phyloP scores from a whole-genome alignment of 2,888 invertebrate genomes.

The Dryobotodes eremita region DNA sequence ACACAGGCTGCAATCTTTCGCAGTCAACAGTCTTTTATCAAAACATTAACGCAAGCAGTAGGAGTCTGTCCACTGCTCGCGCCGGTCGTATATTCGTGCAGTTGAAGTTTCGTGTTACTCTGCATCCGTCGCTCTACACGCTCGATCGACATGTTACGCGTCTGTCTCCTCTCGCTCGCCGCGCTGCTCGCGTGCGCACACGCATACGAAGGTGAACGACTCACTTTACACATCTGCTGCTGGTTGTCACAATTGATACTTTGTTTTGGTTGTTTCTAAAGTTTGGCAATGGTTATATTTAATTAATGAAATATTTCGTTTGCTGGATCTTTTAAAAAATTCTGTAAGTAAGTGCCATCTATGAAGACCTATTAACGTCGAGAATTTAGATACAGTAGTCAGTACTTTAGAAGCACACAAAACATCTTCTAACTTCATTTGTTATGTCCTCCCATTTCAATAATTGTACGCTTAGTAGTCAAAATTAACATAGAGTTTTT shows the following conservation, averaged over 20 bases:
- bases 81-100: slow-evolving; percentile 28
- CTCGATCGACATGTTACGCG: slow-evolving; percentile 69
- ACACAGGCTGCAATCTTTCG: slow-evolving; percentile 72
- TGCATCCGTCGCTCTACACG: slow-evolving; percentile 12
- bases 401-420: slow-evolving; percentile 67
- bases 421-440: slow-evolving; percentile 72
- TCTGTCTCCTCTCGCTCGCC: slow-evolving; percentile 73
- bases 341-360: slow-evolving; percentile 2
- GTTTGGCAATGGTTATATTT: background rate
- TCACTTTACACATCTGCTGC: slow-evolving; percentile 68
- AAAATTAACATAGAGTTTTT: slow-evolving; percentile 78
- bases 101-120: slow-evolving; percentile 21
- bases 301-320: background rate
- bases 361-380: background rate
- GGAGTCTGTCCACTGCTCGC: slow-evolving; percentile 33
- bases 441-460: slow-evolving; percentile 72
- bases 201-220: slow-evolving; percentile 79
- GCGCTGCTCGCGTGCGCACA: slow-evolving; percentile 74
- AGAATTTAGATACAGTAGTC: background rate
- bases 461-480: slow-evolving; percentile 74
- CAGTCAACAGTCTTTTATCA: slow-evolving; percentile 83
- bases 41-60: slow-evolving; percentile 68
- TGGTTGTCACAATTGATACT: slow-evolving; percentile 67
- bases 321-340: background rate
- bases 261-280: slow-evolving; percentile 73